Evolutionary conservation across 1,140 invertebrate species (phyloP), one percentile per base, ranked within the genome.

Genomic region (Trichonephila clavipes): DNA sequence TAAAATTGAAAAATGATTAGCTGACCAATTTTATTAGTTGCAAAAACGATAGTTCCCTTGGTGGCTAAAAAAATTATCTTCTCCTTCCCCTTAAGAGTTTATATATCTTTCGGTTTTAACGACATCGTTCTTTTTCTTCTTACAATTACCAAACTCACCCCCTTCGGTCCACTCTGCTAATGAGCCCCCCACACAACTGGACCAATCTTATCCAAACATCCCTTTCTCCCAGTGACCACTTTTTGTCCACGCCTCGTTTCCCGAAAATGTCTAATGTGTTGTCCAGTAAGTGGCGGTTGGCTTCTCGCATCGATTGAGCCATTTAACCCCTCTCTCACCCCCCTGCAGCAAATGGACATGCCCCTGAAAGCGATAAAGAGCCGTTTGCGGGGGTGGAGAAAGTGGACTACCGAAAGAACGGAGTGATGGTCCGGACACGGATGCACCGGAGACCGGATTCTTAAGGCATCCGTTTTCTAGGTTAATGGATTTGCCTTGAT

Each of bases 311-410:
- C 69, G 69, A 77, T 77, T 77, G 69, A 34, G 24, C 24, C 69
- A 77, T 77, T 77, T 77, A 77, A 28, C 16, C 16, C 69, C 69
- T 16, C 28, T 34, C 12, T 28, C 24, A 6, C 28, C 61, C 61
- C 28, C 28, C 12, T 28, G 69, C 69, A 6, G 28, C 24, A 24
- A 77, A 77, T 77, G 16, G 69, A 77, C 69, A 77, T 34, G 24
- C 69, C 69, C 69, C 69, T 77, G 72, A 77, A 77, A 77, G 28
- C 72, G 28, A 77, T 77, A 77, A 77, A 40, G 72, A 77, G 72
- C 34, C 72, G 34, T 77, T 77, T 77, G 72, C 24, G 72, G 28
- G 72, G 28, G 72, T 34, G 72, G 72, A 6, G 14, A 21, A 21
- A 64, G 19, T 21, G 51, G 51, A 24, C 66, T 24, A 69, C n/a